Conservation (phyloP, 2,113 vertebrate genomes). For the Melanotaenia duboulayi region DNA sequence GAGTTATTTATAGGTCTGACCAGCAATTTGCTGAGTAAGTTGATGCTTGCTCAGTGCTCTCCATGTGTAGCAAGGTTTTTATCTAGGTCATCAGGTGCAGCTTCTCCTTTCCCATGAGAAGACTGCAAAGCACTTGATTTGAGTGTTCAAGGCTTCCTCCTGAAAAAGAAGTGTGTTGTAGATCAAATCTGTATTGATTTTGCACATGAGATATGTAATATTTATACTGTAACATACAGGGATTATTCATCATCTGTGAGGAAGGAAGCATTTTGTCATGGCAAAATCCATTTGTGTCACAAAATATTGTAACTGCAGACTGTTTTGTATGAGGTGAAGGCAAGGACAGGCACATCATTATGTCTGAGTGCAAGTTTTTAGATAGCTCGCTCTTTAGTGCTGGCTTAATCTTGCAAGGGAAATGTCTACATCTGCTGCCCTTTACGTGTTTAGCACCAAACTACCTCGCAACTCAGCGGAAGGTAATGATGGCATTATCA, state of each 20-base stretch:
- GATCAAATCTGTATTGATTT: slow-evolving; percentile 16
- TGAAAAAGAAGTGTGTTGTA: slow-evolving; percentile 4
- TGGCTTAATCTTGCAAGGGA: slow-evolving; percentile 18
- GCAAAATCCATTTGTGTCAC: slow-evolving; percentile 1
- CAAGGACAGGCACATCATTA: slow-evolving; percentile 16
- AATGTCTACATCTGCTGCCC: slow-evolving; percentile 22
- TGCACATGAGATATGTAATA: slow-evolving; percentile 14
- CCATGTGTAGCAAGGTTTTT: slow-evolving; percentile 43
- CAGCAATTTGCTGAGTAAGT: slow-evolving; percentile 55
- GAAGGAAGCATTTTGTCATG: not conserved
- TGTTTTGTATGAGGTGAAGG: slow-evolving; percentile 21
- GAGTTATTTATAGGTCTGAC: slow-evolving; percentile 49
- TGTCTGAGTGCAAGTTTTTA: slow-evolving; percentile 8
- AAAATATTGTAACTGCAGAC: slow-evolving; percentile 9
- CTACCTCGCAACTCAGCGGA: slow-evolving; percentile 24
- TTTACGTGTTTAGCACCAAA: slow-evolving; percentile 42
- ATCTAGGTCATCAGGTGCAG: slow-evolving; percentile 68
- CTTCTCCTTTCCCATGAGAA: slow-evolving; percentile 25
- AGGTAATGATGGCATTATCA: slow-evolving; percentile 53
- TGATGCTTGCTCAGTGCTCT: slow-evolving; percentile 35
- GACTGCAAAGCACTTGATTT: slow-evolving; percentile 16
- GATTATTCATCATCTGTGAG: slow-evolving; percentile 1
- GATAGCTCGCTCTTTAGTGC: not conserved
- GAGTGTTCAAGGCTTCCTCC: slow-evolving; percentile 10
- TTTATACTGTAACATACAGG: not conserved